These are phyloP conservation scores for Julus scanicus DNA, from an alignment of 2,888 invertebrate species.

Conservation along the genomic window DNA sequence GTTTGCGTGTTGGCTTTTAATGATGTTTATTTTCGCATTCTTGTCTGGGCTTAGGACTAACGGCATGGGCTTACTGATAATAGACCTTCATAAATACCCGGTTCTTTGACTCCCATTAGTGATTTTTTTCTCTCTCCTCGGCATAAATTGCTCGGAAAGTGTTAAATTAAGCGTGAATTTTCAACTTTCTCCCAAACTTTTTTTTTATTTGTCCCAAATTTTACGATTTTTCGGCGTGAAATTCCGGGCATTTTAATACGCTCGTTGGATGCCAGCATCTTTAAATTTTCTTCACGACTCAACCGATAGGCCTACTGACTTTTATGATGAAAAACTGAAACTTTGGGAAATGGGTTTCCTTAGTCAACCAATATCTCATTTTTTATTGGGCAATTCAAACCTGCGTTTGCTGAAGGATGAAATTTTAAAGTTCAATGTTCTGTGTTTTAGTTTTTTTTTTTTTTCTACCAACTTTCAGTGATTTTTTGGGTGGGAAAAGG, in stretches of 20 bases:
- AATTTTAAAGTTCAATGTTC: neutral
- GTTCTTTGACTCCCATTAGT: conserved; percentile 38
- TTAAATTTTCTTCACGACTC: neutral
- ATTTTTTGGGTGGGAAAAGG: no score
- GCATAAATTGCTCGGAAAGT: neutral
- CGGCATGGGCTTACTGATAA: neutral
- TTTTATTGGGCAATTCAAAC: conserved; percentile 18
- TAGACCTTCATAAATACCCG: neutral
- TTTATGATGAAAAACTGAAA: conserved; percentile 16
- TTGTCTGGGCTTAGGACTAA: neutral
- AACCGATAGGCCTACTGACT: neutral
- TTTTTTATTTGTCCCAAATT: neutral
- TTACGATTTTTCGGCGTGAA: neutral
- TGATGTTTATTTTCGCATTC: conserved; percentile 38
- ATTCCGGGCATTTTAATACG: neutral
- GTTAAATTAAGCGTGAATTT: conserved; percentile 34
- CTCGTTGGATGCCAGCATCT: neutral
- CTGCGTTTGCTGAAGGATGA: conserved; percentile 20
- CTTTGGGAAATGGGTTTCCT: neutral
- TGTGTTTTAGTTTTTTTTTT: neutral
- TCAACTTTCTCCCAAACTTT: neutral
- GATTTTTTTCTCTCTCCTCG: neutral
- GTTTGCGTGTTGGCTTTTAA: conserved; percentile 25
- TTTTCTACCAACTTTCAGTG: no score
- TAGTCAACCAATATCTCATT: conserved; percentile 14